Base-by-base conservation (phyloP, 1,140 invertebrate species). In the Caenorhabditis remanei region DNA sequence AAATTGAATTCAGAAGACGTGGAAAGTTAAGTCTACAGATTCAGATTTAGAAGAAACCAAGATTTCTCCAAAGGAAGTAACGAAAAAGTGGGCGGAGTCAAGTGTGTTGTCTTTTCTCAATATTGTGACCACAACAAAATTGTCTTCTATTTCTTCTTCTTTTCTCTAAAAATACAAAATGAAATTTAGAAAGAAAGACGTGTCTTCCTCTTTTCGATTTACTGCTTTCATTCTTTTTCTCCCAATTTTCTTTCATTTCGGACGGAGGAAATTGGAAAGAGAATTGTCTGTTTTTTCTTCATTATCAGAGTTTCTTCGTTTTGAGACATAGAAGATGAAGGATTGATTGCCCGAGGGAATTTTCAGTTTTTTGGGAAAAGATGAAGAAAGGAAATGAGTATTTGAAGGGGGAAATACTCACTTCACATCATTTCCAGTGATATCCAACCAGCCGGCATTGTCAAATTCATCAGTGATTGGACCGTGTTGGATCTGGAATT, bases 361-460 rank as follows among this genome's bases (percentile, higher is more conserved):
- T 53, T 50, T 50, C 50, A 7, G 19, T 58, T 58, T 58, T 58
- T 19, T n/a, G n/a, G 56, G 56, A 7, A 53, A 4, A 53, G 1
- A 4, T 0, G 11, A 58, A 16, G 19, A 0, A 1, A 58, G 6
- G 24, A 40, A 32, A 7, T 32, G 24, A 7, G 21, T 4, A 13
- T 11, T 8, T 63, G 21, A 32, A 0, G 9, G 61, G 9, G 11
- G 14, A 14, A 67, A 67, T 40, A 61, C 83, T 79, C 9, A 85
- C 85, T 53, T 83, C 32, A 87, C 61, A 55, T 87, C 83, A 32
- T 65, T 71, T 43, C 83, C 87, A 32, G 84, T 61, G 43, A 85
- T 87, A 50, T 87, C 87, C n/a, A 87, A 46, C 86, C 86, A 87
- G 16, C 86, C 86, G 16, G 86, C 86, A n/a, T 58, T 63, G 46